phyloP scores from a whole-genome alignment of 2,888 invertebrate species.

The Epirrhoe alternata region DNA sequence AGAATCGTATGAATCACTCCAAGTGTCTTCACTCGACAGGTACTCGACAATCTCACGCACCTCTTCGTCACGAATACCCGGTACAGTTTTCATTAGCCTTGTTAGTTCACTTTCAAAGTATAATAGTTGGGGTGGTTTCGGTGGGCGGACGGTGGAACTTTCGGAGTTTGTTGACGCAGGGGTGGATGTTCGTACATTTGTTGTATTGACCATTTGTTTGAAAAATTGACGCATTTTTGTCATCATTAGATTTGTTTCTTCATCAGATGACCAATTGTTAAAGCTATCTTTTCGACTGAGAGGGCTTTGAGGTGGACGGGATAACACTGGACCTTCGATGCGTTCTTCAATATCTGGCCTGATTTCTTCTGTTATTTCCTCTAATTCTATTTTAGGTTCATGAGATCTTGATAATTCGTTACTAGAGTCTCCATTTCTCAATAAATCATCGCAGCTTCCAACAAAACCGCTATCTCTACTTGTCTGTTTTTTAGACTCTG shows the following conservation, averaged over 20 bases:
- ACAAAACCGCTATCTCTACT: constrained; percentile 95
- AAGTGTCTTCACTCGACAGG: constrained; percentile 95
- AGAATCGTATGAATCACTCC: constrained; percentile 97
- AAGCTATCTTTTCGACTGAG: constrained; percentile 94
- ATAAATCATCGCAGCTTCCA: constrained; percentile 94
- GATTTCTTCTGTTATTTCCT: constrained; percentile 86
- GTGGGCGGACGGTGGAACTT: constrained; percentile 81
- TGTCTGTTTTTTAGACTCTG: constrained; percentile 90
- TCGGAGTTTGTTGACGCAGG: constrained; percentile 85
- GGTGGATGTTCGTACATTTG: constrained; percentile 82
- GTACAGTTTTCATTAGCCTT: constrained; percentile 96
- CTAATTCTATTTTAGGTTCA: constrained; percentile 84
- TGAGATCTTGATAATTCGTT: constrained; percentile 81
- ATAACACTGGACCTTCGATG: constrained; percentile 79
- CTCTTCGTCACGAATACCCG: constrained; percentile 95
- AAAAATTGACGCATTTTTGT: constrained; percentile 97
- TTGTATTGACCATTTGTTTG: constrained; percentile 93
- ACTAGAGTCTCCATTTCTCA: constrained; percentile 87
- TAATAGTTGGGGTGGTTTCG: constrained; percentile 93
- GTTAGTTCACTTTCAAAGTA: constrained; percentile 96
- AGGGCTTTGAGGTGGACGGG: constrained; percentile 82
- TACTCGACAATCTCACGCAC: constrained; percentile 97
- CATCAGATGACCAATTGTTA: constrained; percentile 97
- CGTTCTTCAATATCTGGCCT: constrained; percentile 82
- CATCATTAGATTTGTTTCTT: constrained; percentile 98